Evolutionary conservation across 2,888 invertebrate species (phyloP).

Genomic region (Drosophila helvetica): DNA sequence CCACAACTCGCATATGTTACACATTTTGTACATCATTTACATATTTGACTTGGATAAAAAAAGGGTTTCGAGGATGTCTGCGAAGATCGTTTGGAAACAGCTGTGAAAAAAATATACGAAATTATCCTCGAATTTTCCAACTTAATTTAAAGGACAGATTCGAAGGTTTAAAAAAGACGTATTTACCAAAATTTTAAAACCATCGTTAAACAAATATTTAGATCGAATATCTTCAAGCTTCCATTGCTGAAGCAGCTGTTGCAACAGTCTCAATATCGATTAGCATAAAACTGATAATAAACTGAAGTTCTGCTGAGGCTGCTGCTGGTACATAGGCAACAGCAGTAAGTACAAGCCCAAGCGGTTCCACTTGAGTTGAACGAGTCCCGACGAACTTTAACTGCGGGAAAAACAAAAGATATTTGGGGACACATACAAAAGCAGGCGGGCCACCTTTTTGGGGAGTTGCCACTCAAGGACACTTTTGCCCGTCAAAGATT

Average conservation of each 20-base stretch:
- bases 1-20: constrained; percentile 41
- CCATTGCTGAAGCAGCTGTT: constrained; percentile 12
- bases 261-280: constrained; percentile 31
- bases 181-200: background rate
- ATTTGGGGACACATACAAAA: background rate
- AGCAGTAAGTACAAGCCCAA: background rate
- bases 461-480: constrained; percentile 36
- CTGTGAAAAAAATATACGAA: background rate
- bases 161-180: too few species aligned
- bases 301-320: constrained; percentile 23
- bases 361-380: background rate
- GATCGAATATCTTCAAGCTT: background rate
- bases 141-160: background rate
- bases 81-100: background rate
- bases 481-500: constrained; percentile 61
- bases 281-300: constrained; percentile 43
- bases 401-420: constrained; percentile 17
- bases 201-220: background rate
- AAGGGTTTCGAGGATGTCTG: constrained; percentile 10
- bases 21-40: constrained; percentile 17
- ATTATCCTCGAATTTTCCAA: background rate
- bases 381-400: constrained; percentile 17
- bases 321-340: constrained; percentile 15
- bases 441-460: constrained; percentile 40
- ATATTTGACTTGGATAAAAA: constrained; percentile 37